Base-by-base conservation (phyloP, 2,888 invertebrate species). In the Acanthoscelides obtectus region DNA sequence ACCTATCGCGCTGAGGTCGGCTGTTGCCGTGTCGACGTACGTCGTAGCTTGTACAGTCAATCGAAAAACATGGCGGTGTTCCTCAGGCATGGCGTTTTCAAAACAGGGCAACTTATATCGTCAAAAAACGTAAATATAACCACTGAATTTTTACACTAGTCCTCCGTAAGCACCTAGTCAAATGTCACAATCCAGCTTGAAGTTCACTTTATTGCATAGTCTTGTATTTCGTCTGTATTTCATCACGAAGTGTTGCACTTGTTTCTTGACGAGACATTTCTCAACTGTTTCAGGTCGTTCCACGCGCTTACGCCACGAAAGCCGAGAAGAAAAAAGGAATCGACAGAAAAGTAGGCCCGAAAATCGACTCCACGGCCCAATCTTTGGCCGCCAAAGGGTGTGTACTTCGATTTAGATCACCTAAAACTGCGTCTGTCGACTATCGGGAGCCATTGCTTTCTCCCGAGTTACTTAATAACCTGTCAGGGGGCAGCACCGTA, bases 361-460 rank as follows among this genome's bases (percentile, higher is more conserved):
- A 85, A 79, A 81, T 89, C 76, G 85, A 87, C 72, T 84, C 91
- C 64, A 86, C 89, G 73, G 89, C 89, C 69, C 88, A 90, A 83
- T 91, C 92, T 68, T 85, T 92, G 79, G 89, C 91, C 76, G 87
- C 91, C 27, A 90, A 90, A 88, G 93, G 93, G 93, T 93, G 87
- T 84, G 84, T 86, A 86, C 83, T 75, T 74, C 70, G 70, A 73
- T 76, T 76, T 75, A 76, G 75, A 77, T 78, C 76, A 77, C 70
- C 72, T 75, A 71, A 77, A 80, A 78, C 68, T 80, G 78, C 79
- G 77, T 76, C 79, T 77, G 75, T 74, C 78, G 77, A 70, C 64
- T 80, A 79, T 78, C 76, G 81, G 80, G 79, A 81, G 82, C 84
- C 84, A 84, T 84, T 83, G 82, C 80, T 79, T 80, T 80, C 77